A percentile compares a stretch with the other conserved stretches of the same genome.
These are phyloP conservation scores for Diplazon laetatorius DNA, from an alignment of 2,888 invertebrate genomes.

Conservation along the genomic window DNA sequence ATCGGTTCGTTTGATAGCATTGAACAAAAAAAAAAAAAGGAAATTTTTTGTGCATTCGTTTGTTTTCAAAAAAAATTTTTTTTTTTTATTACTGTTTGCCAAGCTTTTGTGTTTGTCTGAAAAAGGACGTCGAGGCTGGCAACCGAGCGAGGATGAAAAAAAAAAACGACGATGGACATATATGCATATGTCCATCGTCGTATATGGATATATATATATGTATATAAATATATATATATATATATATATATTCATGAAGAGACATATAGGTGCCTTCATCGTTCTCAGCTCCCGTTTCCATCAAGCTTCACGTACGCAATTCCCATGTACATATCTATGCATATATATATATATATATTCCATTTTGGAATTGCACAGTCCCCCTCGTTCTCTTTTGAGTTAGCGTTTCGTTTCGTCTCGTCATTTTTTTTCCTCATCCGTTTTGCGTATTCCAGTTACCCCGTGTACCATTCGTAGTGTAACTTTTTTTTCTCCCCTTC, in stretches of 20 bases:
- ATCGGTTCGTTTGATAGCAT: too few relatives aligned
- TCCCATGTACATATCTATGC: too few relatives aligned
- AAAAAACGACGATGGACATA: background rate
- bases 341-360: constrained; percentile 27
- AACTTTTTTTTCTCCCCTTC: constrained; percentile 10
- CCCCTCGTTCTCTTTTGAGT: constrained; percentile 18
- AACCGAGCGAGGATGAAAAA: background rate
- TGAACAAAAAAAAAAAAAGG: too few relatives aligned
- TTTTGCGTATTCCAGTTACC: constrained; percentile 1
- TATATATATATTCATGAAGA: constrained; percentile 1
- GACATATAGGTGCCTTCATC: constrained; percentile 7
- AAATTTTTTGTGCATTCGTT: too few relatives aligned
- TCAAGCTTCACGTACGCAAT: constrained; percentile 17
- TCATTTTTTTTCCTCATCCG: constrained; percentile 37
- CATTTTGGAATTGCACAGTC: constrained; percentile 34
- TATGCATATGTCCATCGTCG: background rate
- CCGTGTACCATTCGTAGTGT: constrained; percentile 8
- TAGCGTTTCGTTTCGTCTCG: constrained; percentile 46
- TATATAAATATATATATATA: background rate
- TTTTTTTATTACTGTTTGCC: background rate
- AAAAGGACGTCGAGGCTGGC: background rate
- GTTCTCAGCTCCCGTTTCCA: constrained; percentile 4
- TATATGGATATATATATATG: background rate
- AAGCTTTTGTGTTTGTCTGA: background rate
- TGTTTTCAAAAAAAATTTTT: too few relatives aligned